Base-by-base conservation (phyloP, 1,140 invertebrate species). In the Ptiloglossa arizonensis region DNA sequence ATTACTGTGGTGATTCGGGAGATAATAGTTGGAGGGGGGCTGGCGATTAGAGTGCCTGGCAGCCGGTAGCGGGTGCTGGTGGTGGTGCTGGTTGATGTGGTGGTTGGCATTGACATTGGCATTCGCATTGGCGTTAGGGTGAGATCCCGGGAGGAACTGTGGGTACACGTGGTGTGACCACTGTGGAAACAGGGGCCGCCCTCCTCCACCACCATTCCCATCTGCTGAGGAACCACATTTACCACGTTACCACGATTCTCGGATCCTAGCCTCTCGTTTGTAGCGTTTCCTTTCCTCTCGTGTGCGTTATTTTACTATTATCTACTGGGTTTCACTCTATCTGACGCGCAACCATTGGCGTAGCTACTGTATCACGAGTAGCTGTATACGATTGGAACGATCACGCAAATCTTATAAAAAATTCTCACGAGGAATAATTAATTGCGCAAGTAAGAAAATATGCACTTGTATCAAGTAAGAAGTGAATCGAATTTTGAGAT, bases 161-260 rank as follows among this genome's bases (percentile, higher is more conserved):
- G 97, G 96, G 93, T 97, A 97, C 88, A 97, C 96, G 93, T 97
- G 96, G 93, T 97, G 96, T 86, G 96, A 97, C 97, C 97, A 97
- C 93, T 97, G 96, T 86, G 97, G 96, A 92, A 97, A 97, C 89
- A 97, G 94, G 87, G 97, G 97, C 90, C 96, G 94, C 80, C 92
- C 92, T 90, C 91, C 92, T 92, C 92, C 91, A 90, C 91, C 91
- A 90, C 90, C 89, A 89, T 90, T 92, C 73, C 91, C 91, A 89
- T 92, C 92, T 89, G 88, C 92, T 92, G 90, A 88, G 91, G 88
- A 93, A 92, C 87, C 88, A 92, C 86, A 90, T 91, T 91, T 87
- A 88, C 88, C 86, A 88, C 83, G 82, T 89, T 86, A 89, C 83
- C 83, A 83, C 72, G 59, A 69, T 72, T 60, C 77, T 76, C 50